These are phyloP conservation scores for Diplodus sargus DNA, from an alignment of 2,797 vertebrate species.

Conservation along the genomic window DNA sequence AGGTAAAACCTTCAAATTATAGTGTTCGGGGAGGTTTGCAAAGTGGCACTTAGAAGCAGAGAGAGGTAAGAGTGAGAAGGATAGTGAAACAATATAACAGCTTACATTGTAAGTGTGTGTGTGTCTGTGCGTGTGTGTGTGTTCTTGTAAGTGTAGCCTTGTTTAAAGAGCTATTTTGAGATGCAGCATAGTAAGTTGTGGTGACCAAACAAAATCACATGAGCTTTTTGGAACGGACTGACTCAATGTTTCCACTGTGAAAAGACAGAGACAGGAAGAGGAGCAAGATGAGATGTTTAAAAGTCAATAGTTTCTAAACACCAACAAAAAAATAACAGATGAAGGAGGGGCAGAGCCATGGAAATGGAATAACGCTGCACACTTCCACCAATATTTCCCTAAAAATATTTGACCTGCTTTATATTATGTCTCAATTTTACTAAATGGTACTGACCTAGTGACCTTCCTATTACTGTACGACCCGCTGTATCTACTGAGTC, in stretches of 20 bases:
- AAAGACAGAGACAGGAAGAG: constrained; percentile 41
- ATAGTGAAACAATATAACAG: constrained; percentile 34
- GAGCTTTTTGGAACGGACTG: constrained; percentile 65
- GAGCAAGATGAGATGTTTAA: constrained; percentile 31
- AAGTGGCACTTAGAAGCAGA: constrained; percentile 18
- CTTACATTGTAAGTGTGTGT: constrained; percentile 17
- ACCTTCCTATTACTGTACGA: too few relatives aligned
- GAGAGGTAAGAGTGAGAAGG: constrained; percentile 19
- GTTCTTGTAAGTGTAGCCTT: constrained; percentile 61
- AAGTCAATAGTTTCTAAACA: background rate
- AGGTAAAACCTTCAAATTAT: constrained; percentile 2
- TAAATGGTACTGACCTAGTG: too few relatives aligned
- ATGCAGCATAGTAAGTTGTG: constrained; percentile 77
- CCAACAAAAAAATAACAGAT: background rate
- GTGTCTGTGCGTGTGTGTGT: background rate
- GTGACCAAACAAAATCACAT: constrained; percentile 79
- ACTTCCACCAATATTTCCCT: too few relatives aligned
- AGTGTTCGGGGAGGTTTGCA: constrained; percentile 5
- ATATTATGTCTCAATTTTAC: too few relatives aligned
- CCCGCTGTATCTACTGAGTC: too few relatives aligned
- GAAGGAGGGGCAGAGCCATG: too few relatives aligned
- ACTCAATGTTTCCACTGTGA: constrained; percentile 74
- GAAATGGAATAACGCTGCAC: too few relatives aligned
- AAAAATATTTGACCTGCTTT: background rate
- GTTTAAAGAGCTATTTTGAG: constrained; percentile 75